Evolutionary conservation across 2,797 vertebrate genomes (phyloP).

Genomic region (Lophotriccus pileatus): DNA sequence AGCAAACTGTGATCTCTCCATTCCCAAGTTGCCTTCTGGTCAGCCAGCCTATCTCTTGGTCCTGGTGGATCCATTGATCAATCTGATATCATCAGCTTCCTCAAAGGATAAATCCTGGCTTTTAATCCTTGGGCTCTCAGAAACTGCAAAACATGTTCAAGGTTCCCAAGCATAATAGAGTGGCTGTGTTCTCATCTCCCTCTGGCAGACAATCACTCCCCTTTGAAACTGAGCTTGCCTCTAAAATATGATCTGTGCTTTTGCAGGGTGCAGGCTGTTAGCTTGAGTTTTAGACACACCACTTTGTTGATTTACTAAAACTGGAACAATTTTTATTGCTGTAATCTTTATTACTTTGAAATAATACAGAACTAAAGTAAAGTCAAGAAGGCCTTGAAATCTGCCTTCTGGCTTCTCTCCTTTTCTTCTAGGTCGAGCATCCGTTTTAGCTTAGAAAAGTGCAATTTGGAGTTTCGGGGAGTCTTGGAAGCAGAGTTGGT

Average conservation of each 20-base stretch:
- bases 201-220: neutral
- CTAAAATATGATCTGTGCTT: neutral
- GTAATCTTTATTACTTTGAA: neutral
- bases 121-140: neutral
- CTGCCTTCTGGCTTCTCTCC: constrained; percentile 77
- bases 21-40: neutral
- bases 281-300: neutral
- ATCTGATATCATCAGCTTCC: neutral
- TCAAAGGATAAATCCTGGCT: neutral
- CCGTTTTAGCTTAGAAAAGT: constrained; percentile 87
- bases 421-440: constrained; percentile 84
- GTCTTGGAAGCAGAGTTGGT: constrained; percentile 75
- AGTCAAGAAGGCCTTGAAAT: constrained; percentile 88
- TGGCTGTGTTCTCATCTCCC: neutral
- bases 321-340: neutral
- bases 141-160: neutral
- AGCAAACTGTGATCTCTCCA: neutral
- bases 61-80: neutral
- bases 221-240: neutral
- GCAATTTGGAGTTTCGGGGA: constrained; percentile 78
- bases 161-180: neutral
- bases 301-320: neutral
- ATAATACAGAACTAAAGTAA: constrained; percentile 76
- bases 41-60: neutral
- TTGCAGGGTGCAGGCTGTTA: neutral